Percentiles rank a stretch among this genome's conserved stretches.
Conservation (phyloP, 2,888 invertebrate species). For the Idaea dimidiata region DNA sequence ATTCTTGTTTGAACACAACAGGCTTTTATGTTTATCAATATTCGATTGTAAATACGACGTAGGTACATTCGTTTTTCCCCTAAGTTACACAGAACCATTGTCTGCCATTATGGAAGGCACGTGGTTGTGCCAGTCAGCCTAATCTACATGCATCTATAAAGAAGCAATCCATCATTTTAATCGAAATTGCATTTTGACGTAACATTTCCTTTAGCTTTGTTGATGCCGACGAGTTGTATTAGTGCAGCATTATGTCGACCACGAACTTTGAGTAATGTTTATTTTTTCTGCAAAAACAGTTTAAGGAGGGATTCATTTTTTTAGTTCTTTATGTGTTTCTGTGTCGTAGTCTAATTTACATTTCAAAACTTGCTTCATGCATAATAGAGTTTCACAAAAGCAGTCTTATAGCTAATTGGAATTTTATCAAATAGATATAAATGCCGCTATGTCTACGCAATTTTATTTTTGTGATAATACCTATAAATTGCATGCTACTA, state of each 20-base stretch:
- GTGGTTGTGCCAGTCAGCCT: conserved; percentile 20
- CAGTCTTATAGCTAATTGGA: too few species aligned
- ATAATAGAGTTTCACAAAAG: too few species aligned
- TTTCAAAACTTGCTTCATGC: too few species aligned
- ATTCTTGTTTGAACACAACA: neutral
- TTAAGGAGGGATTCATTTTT: too few species aligned
- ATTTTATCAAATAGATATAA: too few species aligned
- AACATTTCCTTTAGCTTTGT: conserved; percentile 12
- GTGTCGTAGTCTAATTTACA: too few species aligned
- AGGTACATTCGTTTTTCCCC: conserved; percentile 8
- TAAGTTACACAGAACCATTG: conserved; percentile 19
- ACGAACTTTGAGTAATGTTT: conserved; percentile 18
- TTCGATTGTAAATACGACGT: neutral
- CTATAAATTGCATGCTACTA: too few species aligned
- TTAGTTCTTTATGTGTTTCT: too few species aligned
- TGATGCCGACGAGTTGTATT: neutral
- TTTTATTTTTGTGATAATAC: too few species aligned
- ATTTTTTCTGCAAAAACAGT: too few species aligned
- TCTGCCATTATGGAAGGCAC: conserved; percentile 30
- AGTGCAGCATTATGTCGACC: conserved; percentile 10
- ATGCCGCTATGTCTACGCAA: too few species aligned
- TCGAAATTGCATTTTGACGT: conserved; percentile 27
- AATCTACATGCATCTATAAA: conserved; percentile 30
- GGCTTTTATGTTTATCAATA: neutral
- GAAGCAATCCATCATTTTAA: conserved; percentile 32